Conservation (phyloP, 2,797 vertebrate genomes). For the Pseudotriccus pelzelni region DNA sequence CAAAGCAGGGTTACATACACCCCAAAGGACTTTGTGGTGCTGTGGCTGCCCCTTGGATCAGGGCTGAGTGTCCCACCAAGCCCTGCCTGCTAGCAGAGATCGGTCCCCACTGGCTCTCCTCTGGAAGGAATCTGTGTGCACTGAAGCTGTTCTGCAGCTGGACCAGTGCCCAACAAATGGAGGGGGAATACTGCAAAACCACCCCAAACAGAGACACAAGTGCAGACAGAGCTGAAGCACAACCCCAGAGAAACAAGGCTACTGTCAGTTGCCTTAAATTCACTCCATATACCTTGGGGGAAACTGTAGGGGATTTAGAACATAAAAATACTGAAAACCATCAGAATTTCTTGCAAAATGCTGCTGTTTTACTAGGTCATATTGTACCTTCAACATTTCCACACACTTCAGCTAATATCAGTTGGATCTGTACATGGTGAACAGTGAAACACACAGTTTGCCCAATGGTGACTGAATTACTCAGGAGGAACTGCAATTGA, state of each 20-base stretch:
- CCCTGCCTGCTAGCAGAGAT: background rate
- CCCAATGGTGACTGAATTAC: conserved; percentile 33
- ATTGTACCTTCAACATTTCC: background rate
- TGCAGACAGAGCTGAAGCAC: background rate
- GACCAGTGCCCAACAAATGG: background rate
- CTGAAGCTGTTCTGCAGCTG: background rate
- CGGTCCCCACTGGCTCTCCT: background rate
- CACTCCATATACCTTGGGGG: background rate
- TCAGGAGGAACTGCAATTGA: conserved; percentile 43
- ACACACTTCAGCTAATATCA: background rate
- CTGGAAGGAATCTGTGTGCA: background rate
- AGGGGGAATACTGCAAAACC: background rate
- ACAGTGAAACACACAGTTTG: background rate
- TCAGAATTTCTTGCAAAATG: background rate
- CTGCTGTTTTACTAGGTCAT: background rate
- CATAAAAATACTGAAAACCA: background rate
- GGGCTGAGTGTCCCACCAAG: background rate
- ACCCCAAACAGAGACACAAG: background rate
- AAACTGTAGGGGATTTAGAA: background rate
- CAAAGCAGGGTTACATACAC: background rate
- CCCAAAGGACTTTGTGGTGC: background rate
- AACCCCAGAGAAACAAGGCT: background rate
- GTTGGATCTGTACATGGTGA: background rate
- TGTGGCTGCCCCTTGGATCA: background rate
- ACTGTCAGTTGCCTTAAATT: background rate